Conservation (phyloP, 37 sponge, comb jelly and placozoan species). For the Theonella swinhoei region DNA sequence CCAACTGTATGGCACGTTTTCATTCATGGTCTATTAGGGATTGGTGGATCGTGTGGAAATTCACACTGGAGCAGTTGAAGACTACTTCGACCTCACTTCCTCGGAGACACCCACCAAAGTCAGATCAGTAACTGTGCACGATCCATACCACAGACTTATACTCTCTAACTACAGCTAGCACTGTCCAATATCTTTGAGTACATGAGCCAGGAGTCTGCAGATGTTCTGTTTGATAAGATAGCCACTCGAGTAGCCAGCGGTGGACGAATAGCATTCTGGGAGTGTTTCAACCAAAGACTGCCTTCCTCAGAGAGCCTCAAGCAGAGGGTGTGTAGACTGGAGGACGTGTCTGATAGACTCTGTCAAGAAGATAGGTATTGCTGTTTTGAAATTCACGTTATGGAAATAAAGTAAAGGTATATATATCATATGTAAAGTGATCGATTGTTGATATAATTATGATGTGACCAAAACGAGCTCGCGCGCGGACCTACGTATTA, state of each 20-base stretch:
- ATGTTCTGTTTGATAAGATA: constrained; percentile 19
- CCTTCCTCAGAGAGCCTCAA: no score
- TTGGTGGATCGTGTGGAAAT: constrained; percentile 46
- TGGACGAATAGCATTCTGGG: not conserved
- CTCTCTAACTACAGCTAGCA: constrained; percentile 35
- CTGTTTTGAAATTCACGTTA: no score
- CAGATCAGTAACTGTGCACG: not conserved
- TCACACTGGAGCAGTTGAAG: constrained; percentile 31
- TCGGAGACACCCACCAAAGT: not conserved
- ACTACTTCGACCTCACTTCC: not conserved
- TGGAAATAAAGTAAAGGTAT: no score
- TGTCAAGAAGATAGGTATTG: no score
- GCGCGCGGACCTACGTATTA: no score
- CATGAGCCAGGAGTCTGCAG: constrained; percentile 36
- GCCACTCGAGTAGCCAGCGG: not conserved
- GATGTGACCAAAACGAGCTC: no score
- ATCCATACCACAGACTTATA: no score
- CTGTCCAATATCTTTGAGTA: constrained; percentile 76
- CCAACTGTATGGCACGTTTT: no score
- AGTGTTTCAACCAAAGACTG: not conserved
- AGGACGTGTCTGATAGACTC: no score
- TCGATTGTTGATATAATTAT: no score
- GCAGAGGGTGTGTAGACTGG: no score
- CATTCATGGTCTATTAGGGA: not conserved
- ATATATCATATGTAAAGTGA: no score